phyloP scores from a whole-genome alignment of 2,797 vertebrate species.

The Mionectes olivaceus region DNA sequence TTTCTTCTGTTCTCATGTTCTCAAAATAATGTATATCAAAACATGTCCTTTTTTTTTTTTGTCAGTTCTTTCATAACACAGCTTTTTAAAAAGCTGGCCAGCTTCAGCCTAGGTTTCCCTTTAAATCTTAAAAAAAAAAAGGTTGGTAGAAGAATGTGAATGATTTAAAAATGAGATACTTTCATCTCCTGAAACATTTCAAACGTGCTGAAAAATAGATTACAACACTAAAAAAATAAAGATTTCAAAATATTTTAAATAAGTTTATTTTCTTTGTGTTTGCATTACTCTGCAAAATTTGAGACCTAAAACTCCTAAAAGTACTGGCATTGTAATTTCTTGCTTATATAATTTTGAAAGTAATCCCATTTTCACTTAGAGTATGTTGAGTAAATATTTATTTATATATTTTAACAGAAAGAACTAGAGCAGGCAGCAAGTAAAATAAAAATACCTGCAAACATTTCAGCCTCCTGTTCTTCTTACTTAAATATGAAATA shows the following conservation, averaged over 20 bases:
- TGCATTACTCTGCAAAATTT: neutral
- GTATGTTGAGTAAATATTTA: neutral
- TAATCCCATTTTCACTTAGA: neutral
- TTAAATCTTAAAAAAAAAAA: neutral
- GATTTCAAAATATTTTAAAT: conserved; percentile 15
- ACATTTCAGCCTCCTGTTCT: neutral
- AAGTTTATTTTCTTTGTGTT: neutral
- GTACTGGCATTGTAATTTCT: neutral
- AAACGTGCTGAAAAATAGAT: conserved; percentile 38
- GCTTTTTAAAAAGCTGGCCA: conserved; percentile 36
- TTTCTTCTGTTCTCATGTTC: neutral
- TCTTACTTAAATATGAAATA: neutral
- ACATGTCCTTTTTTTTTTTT: conserved; percentile 4
- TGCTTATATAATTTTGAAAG: neutral
- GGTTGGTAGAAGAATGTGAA: neutral
- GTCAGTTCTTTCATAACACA: neutral
- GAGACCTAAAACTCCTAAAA: neutral
- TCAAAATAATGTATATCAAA: conserved; percentile 40
- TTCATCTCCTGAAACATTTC: conserved; percentile 36
- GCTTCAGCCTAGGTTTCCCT: neutral
- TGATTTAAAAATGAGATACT: conserved; percentile 26
- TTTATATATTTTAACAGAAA: neutral
- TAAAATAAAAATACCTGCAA: neutral
- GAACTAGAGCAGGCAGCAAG: neutral
- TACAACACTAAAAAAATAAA: neutral